Evolutionary conservation across 2,888 invertebrate species (phyloP).

Genomic region (Leucania comma): DNA sequence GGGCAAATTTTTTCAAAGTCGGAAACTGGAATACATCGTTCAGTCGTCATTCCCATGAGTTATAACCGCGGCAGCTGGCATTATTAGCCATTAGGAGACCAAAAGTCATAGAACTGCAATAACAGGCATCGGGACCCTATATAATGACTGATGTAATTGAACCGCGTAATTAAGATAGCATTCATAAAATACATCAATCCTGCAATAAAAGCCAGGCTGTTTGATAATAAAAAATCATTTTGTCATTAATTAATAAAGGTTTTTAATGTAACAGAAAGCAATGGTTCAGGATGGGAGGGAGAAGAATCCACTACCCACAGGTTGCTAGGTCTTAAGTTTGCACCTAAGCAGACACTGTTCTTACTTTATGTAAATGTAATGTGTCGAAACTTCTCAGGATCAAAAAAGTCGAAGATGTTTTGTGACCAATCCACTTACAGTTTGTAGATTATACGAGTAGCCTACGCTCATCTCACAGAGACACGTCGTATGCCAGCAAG

Average conservation of each 20-base stretch:
- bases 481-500: too few relatives aligned
- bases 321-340: not conserved
- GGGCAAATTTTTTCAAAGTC: not conserved
- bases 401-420: not conserved
- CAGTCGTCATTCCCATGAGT: not conserved
- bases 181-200: slow-evolving; percentile 31
- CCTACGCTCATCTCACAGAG: too few relatives aligned
- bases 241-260: not conserved
- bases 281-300: not conserved
- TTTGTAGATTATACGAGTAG: not conserved
- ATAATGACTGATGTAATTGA: slow-evolving; percentile 41
- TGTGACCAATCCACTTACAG: not conserved
- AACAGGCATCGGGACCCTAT: slow-evolving; percentile 47
- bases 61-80: slow-evolving; percentile 24
- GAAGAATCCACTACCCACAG: not conserved
- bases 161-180: slow-evolving; percentile 25
- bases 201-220: slow-evolving; percentile 16
- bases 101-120: slow-evolving; percentile 50
- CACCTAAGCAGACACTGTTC: not conserved
- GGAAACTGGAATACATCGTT: slow-evolving; percentile 13
- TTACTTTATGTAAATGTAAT: not conserved
- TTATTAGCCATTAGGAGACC: slow-evolving; percentile 17
- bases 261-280: not conserved
- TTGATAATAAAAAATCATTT: slow-evolving; percentile 18
- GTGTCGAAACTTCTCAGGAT: not conserved